phyloP scores from a whole-genome alignment of 2,888 invertebrate genomes.

The Hyposoter didymator region DNA sequence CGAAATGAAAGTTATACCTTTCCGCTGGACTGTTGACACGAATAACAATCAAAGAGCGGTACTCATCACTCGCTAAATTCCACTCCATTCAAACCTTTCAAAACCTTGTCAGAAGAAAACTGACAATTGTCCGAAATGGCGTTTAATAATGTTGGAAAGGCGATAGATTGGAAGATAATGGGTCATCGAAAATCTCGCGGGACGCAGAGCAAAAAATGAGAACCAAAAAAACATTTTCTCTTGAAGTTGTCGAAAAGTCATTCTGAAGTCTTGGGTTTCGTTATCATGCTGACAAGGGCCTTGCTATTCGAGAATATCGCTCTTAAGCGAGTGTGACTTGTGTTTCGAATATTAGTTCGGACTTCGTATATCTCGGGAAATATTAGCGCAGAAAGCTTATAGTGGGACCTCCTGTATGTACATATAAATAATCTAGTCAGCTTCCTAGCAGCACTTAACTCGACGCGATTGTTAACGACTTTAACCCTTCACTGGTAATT shows the following conservation, averaged over 20 bases:
- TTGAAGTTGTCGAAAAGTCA: background rate
- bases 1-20: background rate
- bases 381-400: background rate
- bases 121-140: background rate
- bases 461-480: constrained; percentile 66
- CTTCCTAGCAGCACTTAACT: constrained; percentile 82
- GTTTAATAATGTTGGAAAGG: background rate
- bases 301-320: too few relatives aligned
- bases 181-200: background rate
- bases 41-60: background rate
- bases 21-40: too few relatives aligned
- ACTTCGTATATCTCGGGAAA: background rate
- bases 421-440: constrained; percentile 82
- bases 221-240: background rate
- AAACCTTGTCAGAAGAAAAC: background rate
- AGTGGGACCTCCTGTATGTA: constrained; percentile 16
- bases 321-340: background rate
- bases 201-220: background rate
- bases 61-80: background rate
- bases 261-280: background rate
- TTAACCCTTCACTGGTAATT: constrained; percentile 71
- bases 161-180: background rate
- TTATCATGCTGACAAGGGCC: too few relatives aligned
- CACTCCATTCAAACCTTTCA: background rate
- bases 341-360: background rate